These are phyloP conservation scores for Haliclona indistincta DNA, from an alignment of 37 sponge, comb jelly and placozoan genomes.

Conservation along the genomic window DNA sequence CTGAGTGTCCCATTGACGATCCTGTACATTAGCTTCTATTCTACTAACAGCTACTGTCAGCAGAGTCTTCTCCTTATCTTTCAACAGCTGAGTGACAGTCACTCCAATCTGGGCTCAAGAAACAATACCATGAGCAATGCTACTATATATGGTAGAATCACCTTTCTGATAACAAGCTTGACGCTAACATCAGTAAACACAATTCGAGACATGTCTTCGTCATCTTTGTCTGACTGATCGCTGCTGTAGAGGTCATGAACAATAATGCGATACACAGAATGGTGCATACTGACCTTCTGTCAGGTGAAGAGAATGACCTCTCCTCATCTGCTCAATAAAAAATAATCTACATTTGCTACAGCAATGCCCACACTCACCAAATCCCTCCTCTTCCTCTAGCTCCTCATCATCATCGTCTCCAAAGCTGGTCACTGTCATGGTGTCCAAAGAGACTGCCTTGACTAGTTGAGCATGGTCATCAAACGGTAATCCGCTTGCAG, in stretches of 20 bases:
- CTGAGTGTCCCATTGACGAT: slow-evolving; percentile 72
- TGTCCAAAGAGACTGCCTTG: slow-evolving; percentile 6
- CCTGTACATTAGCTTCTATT: slow-evolving; percentile 52
- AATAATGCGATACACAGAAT: neutral
- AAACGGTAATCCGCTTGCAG: neutral
- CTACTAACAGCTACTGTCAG: slow-evolving; percentile 33
- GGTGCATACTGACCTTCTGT: neutral
- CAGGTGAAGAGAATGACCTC: neutral
- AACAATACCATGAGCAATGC: neutral
- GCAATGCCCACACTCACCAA: neutral
- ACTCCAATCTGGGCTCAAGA: neutral
- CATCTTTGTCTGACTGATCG: neutral
- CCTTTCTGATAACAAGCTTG: slow-evolving; percentile 28
- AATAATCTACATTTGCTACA: neutral
- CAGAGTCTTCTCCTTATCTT: slow-evolving; percentile 18
- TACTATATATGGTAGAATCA: neutral
- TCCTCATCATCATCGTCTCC: slow-evolving; percentile 31
- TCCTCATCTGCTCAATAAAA: neutral
- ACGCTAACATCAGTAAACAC: slow-evolving; percentile 45
- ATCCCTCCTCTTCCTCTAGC: slow-evolving; percentile 9
- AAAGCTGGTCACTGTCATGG: slow-evolving; percentile 35
- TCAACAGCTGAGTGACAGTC: slow-evolving; percentile 8
- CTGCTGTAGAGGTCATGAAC: too few relatives aligned
- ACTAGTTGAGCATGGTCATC: neutral
- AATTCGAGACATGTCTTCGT: slow-evolving; percentile 1